Evolutionary conservation across 2,888 invertebrate species (phyloP), one percentile per base, ranked within the genome.

Genomic region (Trypoxylon attenuatum): DNA sequence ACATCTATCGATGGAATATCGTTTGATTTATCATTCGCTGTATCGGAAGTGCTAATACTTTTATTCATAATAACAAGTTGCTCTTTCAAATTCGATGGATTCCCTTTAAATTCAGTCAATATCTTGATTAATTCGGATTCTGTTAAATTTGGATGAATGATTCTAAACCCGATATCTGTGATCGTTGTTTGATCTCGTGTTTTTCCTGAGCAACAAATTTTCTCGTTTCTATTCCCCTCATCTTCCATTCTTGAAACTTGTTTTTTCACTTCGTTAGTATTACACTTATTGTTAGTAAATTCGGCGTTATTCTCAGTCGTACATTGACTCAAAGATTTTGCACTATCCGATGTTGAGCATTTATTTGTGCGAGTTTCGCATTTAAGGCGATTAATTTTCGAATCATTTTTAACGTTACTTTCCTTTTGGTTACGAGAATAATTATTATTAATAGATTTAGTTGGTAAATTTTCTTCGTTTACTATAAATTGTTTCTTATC

Each of bases 41-140:
- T 33, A 33, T 33, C 10, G 33, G 33, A 33, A 10, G 10, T 33
- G 13, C 56, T 71, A 41, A 75, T 71, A 3, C 45, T 53, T 16
- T 57, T 65, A 19, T 77, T 77, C 52, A 77, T 65, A 3, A 58
- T 38, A 2, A 54, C 54, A 18, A 77, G 56, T 42, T 76, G 61
- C 29, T 71, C 55, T 27, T 79, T 71, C 15, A 80, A 66, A 10
- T 60, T 63, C 27, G 54, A 58, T 0, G 76, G 73, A 3, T 74
- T 60, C 15, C 76, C 65, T 22, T 72, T 77, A 10, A 81, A 68
- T 21, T 80, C 79, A 2, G 56, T 65, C 10, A 80, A 63, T 52
- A 76, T 61, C 21, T 47, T 25, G 10, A 39, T 22, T 21, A 39
- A 65, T 23, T 68, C 45, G 6, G 43, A 23, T 15, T 25, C 55